Conservation (phyloP, 2,113 vertebrate species). For the Capreolus pygargus region DNA sequence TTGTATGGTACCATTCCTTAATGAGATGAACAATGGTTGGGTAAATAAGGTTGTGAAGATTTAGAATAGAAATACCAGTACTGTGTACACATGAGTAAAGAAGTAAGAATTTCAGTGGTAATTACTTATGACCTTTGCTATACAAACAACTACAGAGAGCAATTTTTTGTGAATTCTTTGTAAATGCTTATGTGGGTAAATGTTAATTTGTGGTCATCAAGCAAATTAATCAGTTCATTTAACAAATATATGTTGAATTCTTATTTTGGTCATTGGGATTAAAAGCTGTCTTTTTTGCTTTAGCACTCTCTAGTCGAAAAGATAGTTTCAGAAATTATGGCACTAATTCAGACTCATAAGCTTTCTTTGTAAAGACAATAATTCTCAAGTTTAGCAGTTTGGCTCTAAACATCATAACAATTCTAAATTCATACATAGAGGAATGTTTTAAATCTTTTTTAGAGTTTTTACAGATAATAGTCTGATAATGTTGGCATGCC, state of each 20-base stretch:
- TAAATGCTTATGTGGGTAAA: slow-evolving; percentile 13
- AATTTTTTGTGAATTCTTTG: background rate
- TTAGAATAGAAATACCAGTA: background rate
- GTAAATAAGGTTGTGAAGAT: slow-evolving; percentile 2
- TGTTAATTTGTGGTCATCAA: background rate
- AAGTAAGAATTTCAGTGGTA: slow-evolving; percentile 4
- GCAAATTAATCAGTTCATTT: background rate
- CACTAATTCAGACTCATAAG: background rate
- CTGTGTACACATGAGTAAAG: background rate
- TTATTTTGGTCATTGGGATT: slow-evolving; percentile 11
- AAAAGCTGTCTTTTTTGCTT: background rate
- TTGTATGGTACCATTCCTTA: background rate
- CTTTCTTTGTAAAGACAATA: slow-evolving; percentile 28
- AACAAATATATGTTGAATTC: background rate
- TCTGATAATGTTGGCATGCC: slow-evolving; percentile 11
- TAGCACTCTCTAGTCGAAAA: background rate
- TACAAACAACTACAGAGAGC: background rate
- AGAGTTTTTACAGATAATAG: slow-evolving; percentile 13
- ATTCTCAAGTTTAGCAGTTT: slow-evolving; percentile 32
- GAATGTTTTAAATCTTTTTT: slow-evolving; percentile 34
- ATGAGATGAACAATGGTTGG: background rate
- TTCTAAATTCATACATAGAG: slow-evolving; percentile 49
- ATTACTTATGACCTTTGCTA: background rate
- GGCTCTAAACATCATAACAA: background rate
- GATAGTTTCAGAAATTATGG: slow-evolving; percentile 23